A percentile compares a stretch with the other conserved stretches of the same genome.
These are phyloP conservation scores for Dorcus hopei DNA, from an alignment of 2,888 invertebrate species.

Conservation along the genomic window DNA sequence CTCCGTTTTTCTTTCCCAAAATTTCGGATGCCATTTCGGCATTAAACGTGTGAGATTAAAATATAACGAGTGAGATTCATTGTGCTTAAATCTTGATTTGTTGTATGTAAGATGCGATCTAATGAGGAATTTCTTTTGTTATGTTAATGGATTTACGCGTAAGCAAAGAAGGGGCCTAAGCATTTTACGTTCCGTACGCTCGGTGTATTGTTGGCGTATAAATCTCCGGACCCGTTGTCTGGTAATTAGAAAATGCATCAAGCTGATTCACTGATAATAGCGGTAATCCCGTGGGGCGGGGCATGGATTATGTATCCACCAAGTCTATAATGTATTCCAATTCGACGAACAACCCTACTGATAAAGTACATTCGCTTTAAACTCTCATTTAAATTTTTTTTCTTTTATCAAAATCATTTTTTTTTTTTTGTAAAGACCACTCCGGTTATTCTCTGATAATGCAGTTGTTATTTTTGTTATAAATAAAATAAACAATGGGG, in stretches of 20 bases:
- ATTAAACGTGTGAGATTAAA: no score
- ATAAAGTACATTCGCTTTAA: not conserved
- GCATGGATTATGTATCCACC: conserved; percentile 22
- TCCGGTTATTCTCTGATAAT: no score
- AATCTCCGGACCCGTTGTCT: conserved; percentile 28
- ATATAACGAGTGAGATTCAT: no score
- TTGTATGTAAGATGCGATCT: not conserved
- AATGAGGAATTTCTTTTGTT: not conserved
- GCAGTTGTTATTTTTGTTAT: no score
- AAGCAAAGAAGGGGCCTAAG: not conserved
- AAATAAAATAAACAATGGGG: no score
- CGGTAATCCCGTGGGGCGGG: conserved; percentile 23
- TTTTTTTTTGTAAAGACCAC: not conserved
- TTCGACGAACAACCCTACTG: not conserved
- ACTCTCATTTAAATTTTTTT: not conserved
- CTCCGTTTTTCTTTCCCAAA: no score
- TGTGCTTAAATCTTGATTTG: not conserved
- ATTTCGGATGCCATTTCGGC: no score
- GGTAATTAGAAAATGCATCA: conserved; percentile 36
- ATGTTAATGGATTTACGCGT: not conserved
- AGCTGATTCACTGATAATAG: conserved; percentile 33
- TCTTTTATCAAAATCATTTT: not conserved
- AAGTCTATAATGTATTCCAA: conserved; percentile 21
- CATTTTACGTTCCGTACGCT: conserved; percentile 8
- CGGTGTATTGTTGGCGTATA: conserved; percentile 24